These are phyloP conservation scores for Amphiura filiformis DNA, from an alignment of 35 echinoderm and acorn worm genomes.

Conservation along the genomic window DNA sequence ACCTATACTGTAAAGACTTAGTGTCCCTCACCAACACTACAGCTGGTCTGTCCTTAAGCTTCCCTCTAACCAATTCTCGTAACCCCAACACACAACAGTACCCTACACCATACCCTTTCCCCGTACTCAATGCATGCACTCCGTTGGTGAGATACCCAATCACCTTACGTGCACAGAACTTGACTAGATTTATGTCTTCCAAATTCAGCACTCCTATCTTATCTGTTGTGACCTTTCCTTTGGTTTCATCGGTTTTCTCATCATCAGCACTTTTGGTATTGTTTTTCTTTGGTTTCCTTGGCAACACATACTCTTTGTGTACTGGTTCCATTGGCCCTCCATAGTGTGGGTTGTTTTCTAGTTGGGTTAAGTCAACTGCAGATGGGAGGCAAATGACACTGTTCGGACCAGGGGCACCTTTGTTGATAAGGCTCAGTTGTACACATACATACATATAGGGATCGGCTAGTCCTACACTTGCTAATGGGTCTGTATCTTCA, in stretches of 20 bases:
- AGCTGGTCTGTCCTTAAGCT: neutral
- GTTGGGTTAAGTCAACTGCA: slow-evolving; percentile 40
- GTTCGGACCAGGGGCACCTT: slow-evolving; percentile 63
- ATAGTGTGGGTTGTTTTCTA: slow-evolving; percentile 28
- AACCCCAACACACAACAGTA: slow-evolving; percentile 72
- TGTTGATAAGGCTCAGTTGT: slow-evolving; percentile 44
- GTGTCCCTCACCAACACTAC: slow-evolving; percentile 75
- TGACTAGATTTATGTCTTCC: slow-evolving; percentile 30
- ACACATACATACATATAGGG: slow-evolving; percentile 52
- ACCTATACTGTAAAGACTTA: slow-evolving; percentile 83
- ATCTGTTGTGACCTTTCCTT: neutral
- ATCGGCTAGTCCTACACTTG: neutral
- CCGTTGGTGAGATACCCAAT: slow-evolving; percentile 88
- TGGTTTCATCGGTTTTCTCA: slow-evolving; percentile 35
- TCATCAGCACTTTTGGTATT: neutral
- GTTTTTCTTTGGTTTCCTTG: slow-evolving; percentile 43
- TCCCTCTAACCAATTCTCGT: slow-evolving; percentile 19
- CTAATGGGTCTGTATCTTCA: too few relatives aligned
- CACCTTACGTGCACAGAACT: slow-evolving; percentile 31
- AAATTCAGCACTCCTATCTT: neutral
- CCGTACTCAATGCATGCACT: slow-evolving; percentile 57
- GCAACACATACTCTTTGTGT: slow-evolving; percentile 57
- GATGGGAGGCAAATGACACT: slow-evolving; percentile 84
- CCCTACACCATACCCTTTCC: slow-evolving; percentile 72
- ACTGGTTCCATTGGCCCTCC: slow-evolving; percentile 62